phyloP scores from a whole-genome alignment of 2,797 vertebrate genomes.

The Hydrolagus colliei region DNA sequence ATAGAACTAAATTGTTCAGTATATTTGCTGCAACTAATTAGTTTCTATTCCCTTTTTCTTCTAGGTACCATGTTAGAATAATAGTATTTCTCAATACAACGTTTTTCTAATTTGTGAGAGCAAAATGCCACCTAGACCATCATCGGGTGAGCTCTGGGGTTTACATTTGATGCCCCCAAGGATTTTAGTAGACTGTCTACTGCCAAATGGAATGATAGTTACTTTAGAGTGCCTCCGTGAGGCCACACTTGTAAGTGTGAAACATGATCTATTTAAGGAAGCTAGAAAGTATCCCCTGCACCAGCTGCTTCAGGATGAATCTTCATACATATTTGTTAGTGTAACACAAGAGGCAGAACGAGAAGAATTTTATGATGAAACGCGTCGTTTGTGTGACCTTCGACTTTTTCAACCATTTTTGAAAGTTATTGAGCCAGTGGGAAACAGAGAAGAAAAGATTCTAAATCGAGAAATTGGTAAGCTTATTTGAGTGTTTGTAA shows the following conservation, averaged over 20 bases:
- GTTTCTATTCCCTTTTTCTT: no score
- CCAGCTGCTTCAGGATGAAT: conserved; percentile 60
- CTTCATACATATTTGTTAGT: conserved; percentile 67
- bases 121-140: conserved; percentile 56
- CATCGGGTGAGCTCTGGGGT: conserved; percentile 66
- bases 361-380: conserved; percentile 70
- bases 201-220: conserved; percentile 66
- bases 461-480: conserved; percentile 68
- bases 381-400: conserved; percentile 60
- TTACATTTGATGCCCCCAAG: conserved; percentile 68
- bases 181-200: conserved; percentile 67
- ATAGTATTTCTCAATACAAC: no score
- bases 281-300: conserved; percentile 64
- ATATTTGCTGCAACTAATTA: no score
- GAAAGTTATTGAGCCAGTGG: conserved; percentile 66
- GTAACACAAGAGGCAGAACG: conserved; percentile 69
- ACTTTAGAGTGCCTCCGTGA: conserved; percentile 66
- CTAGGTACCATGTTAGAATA: no score
- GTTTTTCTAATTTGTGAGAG: no score
- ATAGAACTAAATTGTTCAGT: no score
- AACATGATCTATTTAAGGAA: conserved; percentile 65
- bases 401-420: conserved; percentile 67
- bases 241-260: conserved; percentile 61
- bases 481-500: neutral
- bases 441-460: conserved; percentile 69